Conservation (phyloP, 2,888 invertebrate genomes). For the Sphecodes monilicornis region DNA sequence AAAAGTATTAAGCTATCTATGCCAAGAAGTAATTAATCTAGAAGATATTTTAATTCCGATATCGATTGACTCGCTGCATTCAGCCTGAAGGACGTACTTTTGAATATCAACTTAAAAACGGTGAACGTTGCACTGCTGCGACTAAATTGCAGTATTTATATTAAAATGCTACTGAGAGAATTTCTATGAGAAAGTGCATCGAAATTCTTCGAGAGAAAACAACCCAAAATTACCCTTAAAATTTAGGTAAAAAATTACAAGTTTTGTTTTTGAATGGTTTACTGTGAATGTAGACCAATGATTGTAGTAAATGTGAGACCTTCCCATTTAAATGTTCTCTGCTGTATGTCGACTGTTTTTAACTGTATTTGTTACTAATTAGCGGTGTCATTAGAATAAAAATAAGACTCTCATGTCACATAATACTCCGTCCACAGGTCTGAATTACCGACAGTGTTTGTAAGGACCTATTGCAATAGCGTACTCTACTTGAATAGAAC, state of each 20-base stretch:
- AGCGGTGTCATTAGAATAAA: neutral
- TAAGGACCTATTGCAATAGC: neutral
- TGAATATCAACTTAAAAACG: slow-evolving; percentile 5
- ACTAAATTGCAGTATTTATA: neutral
- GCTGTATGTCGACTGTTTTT: neutral
- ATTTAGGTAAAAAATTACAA: neutral
- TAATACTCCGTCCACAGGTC: neutral
- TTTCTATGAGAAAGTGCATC: neutral
- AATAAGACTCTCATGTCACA: neutral
- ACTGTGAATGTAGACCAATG: neutral
- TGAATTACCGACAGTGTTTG: neutral
- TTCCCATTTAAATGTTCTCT: neutral
- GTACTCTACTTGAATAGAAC: neutral
- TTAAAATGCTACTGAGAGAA: too few species aligned
- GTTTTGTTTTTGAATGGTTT: neutral
- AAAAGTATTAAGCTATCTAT: slow-evolving; percentile 20
- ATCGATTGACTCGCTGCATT: slow-evolving; percentile 10
- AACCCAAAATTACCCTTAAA: neutral
- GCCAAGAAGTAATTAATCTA: slow-evolving; percentile 22
- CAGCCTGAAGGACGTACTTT: neutral
- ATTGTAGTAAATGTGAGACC: neutral
- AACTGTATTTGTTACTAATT: neutral
- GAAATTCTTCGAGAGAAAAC: neutral
- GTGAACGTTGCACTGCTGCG: neutral
- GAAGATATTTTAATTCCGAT: slow-evolving; percentile 17